Base-by-base conservation (phyloP, 2,797 vertebrate species). In the Notolabrus celidotus region DNA sequence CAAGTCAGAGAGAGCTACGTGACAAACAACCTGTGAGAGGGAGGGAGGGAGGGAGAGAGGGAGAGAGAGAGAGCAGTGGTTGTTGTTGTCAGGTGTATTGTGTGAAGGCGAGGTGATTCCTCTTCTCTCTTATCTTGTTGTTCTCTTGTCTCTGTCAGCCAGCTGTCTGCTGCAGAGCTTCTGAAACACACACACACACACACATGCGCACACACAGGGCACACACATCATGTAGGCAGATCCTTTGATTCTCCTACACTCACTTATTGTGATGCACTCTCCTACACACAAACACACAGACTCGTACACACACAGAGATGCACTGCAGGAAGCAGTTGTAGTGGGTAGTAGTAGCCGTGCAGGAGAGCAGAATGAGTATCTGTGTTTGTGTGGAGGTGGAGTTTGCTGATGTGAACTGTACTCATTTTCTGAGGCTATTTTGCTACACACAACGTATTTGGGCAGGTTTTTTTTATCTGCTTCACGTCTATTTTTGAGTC, bases 71-170 rank as follows among this genome's bases (percentile, higher is more conserved):
- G 43, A 63, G 74, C 56, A 41, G 53, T 19, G 47, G n/a, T 20
- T 41, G 41, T 20, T 34, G 57, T 66, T 76, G 84, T 53, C 74
- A 59, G 60, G 57, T 69, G 61, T 33, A 33, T 51, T 71, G 67
- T 68, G 52, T 67, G 79, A 55, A 66, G 74, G 52, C 3, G 31
- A 69, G 52, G 68, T 78, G 76, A 86, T 82, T 74, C 49, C 60
- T 80, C 73, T 71, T 65, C 60, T 65, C 61, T 83, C 72, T 84
- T 84, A 85, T 88, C 88, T 86, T 52, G 71, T 80, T 85, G 69
- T 74, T 80, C 66, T 79, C 69, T 79, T 76, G 85, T 86, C 67
- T 80, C 74, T 88, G 84, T 89, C 86, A 85, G 79, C 52, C 84
- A 77, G 64, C 74, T 74, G 80, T 73, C 79, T 83, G 75, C 67